phyloP scores from a whole-genome alignment of 2,113 vertebrate genomes.

The Dromaius novaehollandiae region DNA sequence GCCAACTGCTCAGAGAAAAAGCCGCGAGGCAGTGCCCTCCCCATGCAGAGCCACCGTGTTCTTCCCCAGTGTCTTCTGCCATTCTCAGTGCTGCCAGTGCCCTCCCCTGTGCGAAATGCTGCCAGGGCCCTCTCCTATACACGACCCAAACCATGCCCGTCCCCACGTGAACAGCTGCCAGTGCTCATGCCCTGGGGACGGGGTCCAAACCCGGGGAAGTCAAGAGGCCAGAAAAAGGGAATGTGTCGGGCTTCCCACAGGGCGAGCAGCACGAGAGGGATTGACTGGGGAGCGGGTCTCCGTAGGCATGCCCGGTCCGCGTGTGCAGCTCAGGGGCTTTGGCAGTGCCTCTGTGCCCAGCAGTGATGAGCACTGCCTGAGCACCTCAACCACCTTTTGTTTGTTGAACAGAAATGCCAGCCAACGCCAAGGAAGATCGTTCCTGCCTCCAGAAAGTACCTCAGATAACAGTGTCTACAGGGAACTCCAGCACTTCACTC shows the following conservation, averaged over 20 bases:
- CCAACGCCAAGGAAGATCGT: conserved; percentile 91
- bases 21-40: neutral
- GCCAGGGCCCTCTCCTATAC: neutral
- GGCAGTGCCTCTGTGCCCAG: neutral
- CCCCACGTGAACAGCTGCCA: neutral
- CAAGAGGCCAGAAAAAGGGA: neutral
- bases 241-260: fast-evolving
- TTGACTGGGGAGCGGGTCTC: fast-evolving
- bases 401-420: conserved; percentile 92
- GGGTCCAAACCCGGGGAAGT: neutral
- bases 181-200: neutral
- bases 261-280: neutral
- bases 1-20: neutral
- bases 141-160: neutral
- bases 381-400: conserved; percentile 20
- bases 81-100: neutral
- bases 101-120: neutral
- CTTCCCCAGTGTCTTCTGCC: neutral
- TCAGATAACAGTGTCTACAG: conserved; percentile 88
- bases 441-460: conserved; percentile 91
- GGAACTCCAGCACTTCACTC: conserved; percentile 73
- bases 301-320: fast-evolving
- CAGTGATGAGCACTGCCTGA: neutral
- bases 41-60: neutral
- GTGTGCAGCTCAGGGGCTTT: neutral